Evolutionary conservation across 1,140 invertebrate genomes (phyloP), one percentile per base, ranked within the genome.

Genomic region (Mactra quadrangularis): DNA sequence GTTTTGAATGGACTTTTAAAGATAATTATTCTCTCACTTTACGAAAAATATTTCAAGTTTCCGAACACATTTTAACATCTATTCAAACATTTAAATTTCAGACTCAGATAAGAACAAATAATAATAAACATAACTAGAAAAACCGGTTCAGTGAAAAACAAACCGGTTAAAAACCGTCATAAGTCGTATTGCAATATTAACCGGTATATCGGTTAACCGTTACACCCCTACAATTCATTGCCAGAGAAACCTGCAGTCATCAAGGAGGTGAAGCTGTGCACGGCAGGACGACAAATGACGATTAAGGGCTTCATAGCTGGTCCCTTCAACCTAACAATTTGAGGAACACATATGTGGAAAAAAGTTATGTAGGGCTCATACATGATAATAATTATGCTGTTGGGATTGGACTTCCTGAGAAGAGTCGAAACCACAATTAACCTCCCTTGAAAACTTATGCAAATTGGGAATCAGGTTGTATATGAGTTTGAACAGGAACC

Each of bases 361-460:
- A 68, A 19, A 4, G 45, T 17, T 68, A 47, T 68, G 38, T 68
- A 11, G n/a, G 1, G 22, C 64, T 45, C 7, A 72, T 53, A 15
- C 13, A 52, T n/a, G 68, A 72, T 53, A 4, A 38, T n/a, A n/a
- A n/a, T n/a, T 25, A 68, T 68, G 64, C 41, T 45, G n/a, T 38
- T 68, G 17, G 64, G 64, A n/a, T 25, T 72, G 31, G 68, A 72
- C 29, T 55, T 72, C 25, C 9, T 72, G 22, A 72, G 64, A 53
- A 72, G 52, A 53, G n/a, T 6, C 7, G 47, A n/a, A 53, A 25
- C 19, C 45, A 3, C 22, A 2, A 27, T 72, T 17, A 35, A 72
- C 50, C 25, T 72, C n/a, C 22, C 27, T 2, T 19, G 27, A n/a
- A 15, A 7, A 9, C 11, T 7, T 31, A 7, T 72, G 3, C 6